These are phyloP conservation scores for Drosophila leontia DNA, from an alignment of 1,140 invertebrate genomes.

Conservation along the genomic window DNA sequence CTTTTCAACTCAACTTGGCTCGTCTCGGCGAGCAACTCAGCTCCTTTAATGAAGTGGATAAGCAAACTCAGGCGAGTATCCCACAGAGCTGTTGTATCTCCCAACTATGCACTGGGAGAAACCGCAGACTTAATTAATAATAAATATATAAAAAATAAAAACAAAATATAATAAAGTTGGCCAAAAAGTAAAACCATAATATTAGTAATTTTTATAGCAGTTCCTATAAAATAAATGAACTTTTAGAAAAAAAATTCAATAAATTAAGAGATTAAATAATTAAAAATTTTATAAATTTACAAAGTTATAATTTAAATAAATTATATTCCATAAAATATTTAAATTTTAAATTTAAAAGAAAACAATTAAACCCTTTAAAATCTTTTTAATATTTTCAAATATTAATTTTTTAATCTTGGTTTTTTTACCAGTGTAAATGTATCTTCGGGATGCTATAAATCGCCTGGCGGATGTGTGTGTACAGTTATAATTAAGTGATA, in stretches of 20 bases:
- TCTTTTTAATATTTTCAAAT: neutral
- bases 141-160: neutral
- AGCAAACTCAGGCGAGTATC: constrained; percentile 54
- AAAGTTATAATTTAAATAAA: too few species aligned
- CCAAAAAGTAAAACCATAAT: too few species aligned
- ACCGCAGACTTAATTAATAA: neutral
- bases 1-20: constrained; percentile 20
- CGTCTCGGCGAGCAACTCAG: constrained; percentile 22
- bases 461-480: constrained; percentile 52
- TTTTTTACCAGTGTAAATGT: constrained; percentile 1
- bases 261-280: too few species aligned
- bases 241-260: too few species aligned
- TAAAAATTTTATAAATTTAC: too few species aligned
- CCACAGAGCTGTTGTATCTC: constrained; percentile 45
- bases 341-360: neutral
- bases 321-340: neutral
- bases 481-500: constrained; percentile 81
- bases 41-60: constrained; percentile 80
- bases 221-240: too few species aligned
- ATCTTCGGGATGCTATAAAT: constrained; percentile 27
- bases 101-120: neutral
- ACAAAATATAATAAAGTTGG: too few species aligned
- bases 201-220: too few species aligned
- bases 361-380: neutral
- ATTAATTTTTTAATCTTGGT: neutral